These are phyloP conservation scores for Silurus asotus DNA, from an alignment of 2,113 vertebrate species.

Conservation along the genomic window DNA sequence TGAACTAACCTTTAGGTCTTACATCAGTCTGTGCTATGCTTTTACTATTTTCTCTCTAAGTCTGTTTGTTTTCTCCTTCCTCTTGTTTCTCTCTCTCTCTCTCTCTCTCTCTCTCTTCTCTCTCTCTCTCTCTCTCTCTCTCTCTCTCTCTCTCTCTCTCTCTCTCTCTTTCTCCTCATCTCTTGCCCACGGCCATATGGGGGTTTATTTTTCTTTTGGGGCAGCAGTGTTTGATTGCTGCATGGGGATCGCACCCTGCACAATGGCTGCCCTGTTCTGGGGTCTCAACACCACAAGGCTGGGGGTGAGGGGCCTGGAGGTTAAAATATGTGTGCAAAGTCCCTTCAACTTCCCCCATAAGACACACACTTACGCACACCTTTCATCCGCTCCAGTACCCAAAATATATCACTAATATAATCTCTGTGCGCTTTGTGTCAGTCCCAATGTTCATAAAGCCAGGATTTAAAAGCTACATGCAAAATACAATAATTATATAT, in stretches of 20 bases:
- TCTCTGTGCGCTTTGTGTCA: neutral
- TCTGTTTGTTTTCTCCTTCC: slow-evolving; percentile 29
- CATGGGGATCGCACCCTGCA: slow-evolving; percentile 71
- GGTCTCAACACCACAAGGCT: slow-evolving; percentile 67
- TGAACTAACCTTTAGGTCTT: neutral
- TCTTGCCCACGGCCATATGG: slow-evolving; percentile 54
- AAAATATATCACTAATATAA: neutral
- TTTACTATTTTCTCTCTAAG: slow-evolving; percentile 27
- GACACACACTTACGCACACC: slow-evolving; percentile 61
- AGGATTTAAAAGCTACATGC: neutral
- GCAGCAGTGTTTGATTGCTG: slow-evolving; percentile 77
- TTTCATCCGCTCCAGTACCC: slow-evolving; percentile 59
- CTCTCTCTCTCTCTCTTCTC: slow-evolving; percentile 30
- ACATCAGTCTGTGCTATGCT: neutral
- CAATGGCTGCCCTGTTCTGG: slow-evolving; percentile 79
- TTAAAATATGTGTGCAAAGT: slow-evolving; percentile 69
- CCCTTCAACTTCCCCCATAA: slow-evolving; percentile 48
- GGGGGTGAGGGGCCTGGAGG: slow-evolving; percentile 57
- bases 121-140: slow-evolving; percentile 21
- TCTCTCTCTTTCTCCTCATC: slow-evolving; percentile 41
- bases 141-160: slow-evolving; percentile 47
- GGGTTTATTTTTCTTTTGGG: slow-evolving; percentile 75
- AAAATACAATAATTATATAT: neutral
- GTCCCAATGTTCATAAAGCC: neutral
- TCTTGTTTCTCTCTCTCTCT: slow-evolving; percentile 54